A percentile compares a stretch with the other conserved stretches of the same genome.
These are phyloP conservation scores for Aleiodes alternator DNA, from an alignment of 2,888 invertebrate genomes.

Conservation along the genomic window DNA sequence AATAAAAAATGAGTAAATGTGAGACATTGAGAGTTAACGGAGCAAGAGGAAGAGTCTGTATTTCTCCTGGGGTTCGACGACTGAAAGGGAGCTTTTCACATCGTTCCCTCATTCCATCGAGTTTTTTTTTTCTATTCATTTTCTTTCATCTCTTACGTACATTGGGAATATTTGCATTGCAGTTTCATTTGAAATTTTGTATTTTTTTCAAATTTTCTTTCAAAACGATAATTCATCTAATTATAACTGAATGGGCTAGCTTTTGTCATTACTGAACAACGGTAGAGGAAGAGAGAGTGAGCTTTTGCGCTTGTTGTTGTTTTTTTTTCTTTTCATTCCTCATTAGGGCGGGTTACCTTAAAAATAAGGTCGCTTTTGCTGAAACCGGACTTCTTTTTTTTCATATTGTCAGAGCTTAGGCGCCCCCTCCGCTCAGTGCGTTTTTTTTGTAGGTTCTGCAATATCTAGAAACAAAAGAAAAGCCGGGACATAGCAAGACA, in stretches of 20 bases:
- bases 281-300: constrained; percentile 60
- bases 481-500: constrained; percentile 83
- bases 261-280: neutral
- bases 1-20: constrained; percentile 9
- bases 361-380: constrained; percentile 99
- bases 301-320: constrained; percentile 68
- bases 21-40: constrained; percentile 19
- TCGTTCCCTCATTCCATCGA: constrained; percentile 58
- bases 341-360: constrained; percentile 90
- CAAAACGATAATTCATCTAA: constrained; percentile 21
- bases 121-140: constrained; percentile 55
- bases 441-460: constrained; percentile 99
- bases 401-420: constrained; percentile 93
- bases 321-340: constrained; percentile 50
- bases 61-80: neutral
- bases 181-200: neutral
- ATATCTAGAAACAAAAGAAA: constrained; percentile 96
- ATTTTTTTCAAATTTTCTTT: constrained; percentile 2
- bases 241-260: constrained; percentile 16
- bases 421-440: constrained; percentile 98
- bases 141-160: constrained; percentile 29
- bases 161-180: constrained; percentile 53
- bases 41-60: neutral
- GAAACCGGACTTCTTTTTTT: constrained; percentile 93
- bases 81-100: neutral